phyloP scores from a whole-genome alignment of 2,888 invertebrate species.

The Dione vanillae region DNA sequence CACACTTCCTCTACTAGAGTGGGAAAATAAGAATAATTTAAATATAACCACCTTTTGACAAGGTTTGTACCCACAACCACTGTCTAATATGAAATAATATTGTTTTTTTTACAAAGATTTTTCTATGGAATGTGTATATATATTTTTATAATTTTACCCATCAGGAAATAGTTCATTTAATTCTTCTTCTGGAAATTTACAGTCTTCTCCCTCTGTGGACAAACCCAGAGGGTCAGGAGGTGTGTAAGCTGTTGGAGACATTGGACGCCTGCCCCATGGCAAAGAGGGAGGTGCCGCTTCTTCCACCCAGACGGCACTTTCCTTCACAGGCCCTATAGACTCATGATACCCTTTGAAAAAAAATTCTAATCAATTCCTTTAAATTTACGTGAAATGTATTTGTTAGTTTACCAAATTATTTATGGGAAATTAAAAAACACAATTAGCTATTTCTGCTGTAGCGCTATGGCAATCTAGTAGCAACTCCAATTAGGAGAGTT shows the following conservation, averaged over 20 bases:
- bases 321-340: conserved; percentile 96
- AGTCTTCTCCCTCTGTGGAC: conserved; percentile 96
- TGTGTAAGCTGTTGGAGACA: conserved; percentile 93
- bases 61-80: no score
- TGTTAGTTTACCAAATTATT: no score
- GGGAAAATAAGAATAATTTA: no score
- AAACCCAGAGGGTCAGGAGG: conserved; percentile 97
- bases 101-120: background rate
- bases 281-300: conserved; percentile 93
- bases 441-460: no score
- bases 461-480: no score
- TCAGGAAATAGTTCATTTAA: conserved; percentile 95
- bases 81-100: no score
- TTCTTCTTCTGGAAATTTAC: conserved; percentile 95
- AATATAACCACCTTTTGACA: no score
- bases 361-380: background rate
- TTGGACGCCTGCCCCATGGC: conserved; percentile 92
- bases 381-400: no score
- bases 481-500: no score
- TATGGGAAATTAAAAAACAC: no score
- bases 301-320: conserved; percentile 99
- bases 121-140: background rate
- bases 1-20: no score
- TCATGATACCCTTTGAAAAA: conserved; percentile 89
- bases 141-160: conserved; percentile 66